Conservation (phyloP, 2,113 vertebrate species). For the Scytalopus superciliaris region DNA sequence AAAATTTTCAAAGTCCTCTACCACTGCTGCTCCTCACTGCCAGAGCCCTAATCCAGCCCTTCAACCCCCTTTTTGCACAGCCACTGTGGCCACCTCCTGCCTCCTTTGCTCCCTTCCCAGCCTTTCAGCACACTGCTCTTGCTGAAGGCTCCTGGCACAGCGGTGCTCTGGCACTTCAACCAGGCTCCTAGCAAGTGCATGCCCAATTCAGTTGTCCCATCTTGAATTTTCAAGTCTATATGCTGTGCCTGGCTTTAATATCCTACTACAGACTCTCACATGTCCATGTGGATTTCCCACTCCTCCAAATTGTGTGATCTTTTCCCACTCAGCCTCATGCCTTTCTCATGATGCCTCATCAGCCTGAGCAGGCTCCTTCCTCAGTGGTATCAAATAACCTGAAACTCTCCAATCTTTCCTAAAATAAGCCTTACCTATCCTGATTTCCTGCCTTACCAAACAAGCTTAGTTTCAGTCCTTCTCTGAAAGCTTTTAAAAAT, state of each 20-base stretch:
- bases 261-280: neutral
- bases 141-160: neutral
- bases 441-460: neutral
- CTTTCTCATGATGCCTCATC: neutral
- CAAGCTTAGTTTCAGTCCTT: neutral
- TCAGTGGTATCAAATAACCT: neutral
- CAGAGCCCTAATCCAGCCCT: neutral
- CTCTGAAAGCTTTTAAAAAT: constrained; percentile 19
- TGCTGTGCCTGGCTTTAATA: neutral
- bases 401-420: constrained; percentile 5
- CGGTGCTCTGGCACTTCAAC: neutral
- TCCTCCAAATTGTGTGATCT: neutral
- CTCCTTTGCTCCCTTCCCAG: neutral
- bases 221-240: neutral
- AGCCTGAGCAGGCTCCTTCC: neutral
- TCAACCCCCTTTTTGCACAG: neutral
- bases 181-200: neutral
- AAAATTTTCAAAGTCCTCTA: neutral
- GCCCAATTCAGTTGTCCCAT: neutral
- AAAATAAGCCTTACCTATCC: constrained; percentile 16
- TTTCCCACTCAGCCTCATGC: neutral
- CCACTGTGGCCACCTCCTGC: neutral
- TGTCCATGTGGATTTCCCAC: neutral
- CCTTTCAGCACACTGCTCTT: neutral
- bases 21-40: neutral